A percentile compares a stretch with the other conserved stretches of the same genome.
These are phyloP conservation scores for Neotoma lepida DNA, from an alignment of 2,113 vertebrate species.

Conservation along the genomic window DNA sequence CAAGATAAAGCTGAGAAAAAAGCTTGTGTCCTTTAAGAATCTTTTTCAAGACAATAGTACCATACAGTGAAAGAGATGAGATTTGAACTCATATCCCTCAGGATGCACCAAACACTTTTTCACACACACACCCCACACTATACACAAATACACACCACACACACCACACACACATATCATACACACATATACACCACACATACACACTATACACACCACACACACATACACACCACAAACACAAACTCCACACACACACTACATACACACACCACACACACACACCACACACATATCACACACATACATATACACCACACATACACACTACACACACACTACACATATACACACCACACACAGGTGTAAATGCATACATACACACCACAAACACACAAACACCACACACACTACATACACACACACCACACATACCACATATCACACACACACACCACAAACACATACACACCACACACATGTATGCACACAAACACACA, in stretches of 20 bases:
- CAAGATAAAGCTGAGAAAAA: neutral
- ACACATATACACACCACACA: neutral
- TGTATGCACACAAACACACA: neutral
- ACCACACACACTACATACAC: neutral
- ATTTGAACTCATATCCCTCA: neutral
- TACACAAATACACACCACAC: no score
- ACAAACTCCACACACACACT: no score
- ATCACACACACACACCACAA: no score
- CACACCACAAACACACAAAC: neutral
- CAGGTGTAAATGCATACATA: no score
- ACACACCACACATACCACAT: neutral
- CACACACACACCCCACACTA: rapidly evolving
- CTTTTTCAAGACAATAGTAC: neutral
- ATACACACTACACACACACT: no score
- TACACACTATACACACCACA: neutral
- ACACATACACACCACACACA: no score
- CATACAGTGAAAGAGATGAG: neutral
- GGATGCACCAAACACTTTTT: neutral
- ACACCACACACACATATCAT: neutral
- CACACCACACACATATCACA: no score
- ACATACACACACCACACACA: neutral
- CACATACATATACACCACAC: no score
- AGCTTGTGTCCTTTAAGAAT: neutral
- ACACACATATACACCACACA: neutral
- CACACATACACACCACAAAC: neutral